Evolutionary conservation across 2,797 vertebrate genomes (phyloP).

Genomic region (Sternarchorhynchus goeldii): DNA sequence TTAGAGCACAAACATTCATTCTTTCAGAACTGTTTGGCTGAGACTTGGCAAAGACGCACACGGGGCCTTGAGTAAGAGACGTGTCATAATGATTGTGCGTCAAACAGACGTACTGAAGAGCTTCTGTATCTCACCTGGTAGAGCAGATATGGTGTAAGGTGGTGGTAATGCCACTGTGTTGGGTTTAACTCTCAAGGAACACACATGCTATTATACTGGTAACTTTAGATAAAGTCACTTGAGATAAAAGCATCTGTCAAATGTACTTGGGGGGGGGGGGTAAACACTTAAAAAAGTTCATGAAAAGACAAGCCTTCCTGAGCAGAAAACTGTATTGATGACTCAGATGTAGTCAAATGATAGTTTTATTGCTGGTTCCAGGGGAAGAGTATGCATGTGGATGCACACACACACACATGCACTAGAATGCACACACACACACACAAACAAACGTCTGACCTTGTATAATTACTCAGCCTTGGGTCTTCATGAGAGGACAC

Average conservation of each 20-base stretch:
- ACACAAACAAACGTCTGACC: neutral
- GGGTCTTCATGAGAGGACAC: neutral
- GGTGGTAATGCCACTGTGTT: too few species aligned
- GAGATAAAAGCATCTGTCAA: too few species aligned
- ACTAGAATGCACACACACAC: neutral
- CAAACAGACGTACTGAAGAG: constrained; percentile 43
- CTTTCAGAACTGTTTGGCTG: constrained; percentile 11
- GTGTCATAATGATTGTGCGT: constrained; percentile 9
- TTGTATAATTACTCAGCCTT: neutral
- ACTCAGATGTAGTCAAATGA: neutral
- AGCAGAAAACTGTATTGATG: too few species aligned
- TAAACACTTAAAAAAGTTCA: too few species aligned
- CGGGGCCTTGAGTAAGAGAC: constrained; percentile 36
- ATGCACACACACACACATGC: neutral
- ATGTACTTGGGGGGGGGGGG: neutral
- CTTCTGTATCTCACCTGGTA: neutral
- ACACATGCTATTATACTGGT: too few species aligned
- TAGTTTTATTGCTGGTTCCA: constrained; percentile 17
- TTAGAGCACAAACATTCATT: constrained; percentile 41
- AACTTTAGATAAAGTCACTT: too few species aligned
- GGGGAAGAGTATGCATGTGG: neutral
- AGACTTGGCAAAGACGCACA: constrained; percentile 29
- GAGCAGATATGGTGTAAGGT: too few species aligned
- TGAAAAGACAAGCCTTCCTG: too few species aligned
- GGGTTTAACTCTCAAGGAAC: too few species aligned